Evolutionary conservation across 1,140 invertebrate species (phyloP), one percentile per base, ranked within the genome.

Genomic region (Cydia splendana): DNA sequence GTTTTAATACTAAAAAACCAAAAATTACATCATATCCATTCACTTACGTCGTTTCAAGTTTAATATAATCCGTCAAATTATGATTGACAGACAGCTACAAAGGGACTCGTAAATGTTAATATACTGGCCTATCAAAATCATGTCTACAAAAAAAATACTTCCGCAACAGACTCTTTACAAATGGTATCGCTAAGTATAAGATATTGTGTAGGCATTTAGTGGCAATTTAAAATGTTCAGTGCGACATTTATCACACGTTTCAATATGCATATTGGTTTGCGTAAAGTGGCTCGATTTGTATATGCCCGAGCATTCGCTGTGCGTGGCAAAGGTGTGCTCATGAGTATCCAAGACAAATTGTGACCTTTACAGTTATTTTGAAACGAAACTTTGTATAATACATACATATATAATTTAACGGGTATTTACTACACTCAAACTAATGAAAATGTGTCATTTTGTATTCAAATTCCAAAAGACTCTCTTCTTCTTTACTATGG

Each of bases 231-330:
- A 62, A 62, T 62, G 57, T 62, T 62, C 20, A 62, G 57, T 62
- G 57, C 57, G 57, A 62, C 57, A 24, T 62, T 62, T 62, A 24
- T 62, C 57, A 62, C 57, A n/a, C 67, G 67, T 38, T 71, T 18
- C 67, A 71, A 71, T 71, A 71, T 62, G 30, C 67, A 38, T 38
- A 71, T 71, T 71, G 67, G 15, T 71, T 71, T n/a, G 67, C 34
- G 30, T 42, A 38, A 71, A 71, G 67, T 71, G 67, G 30, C 30
- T 18, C 67, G 67, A 71, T 71, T 71, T 71, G 28, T 71, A n/a
- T 12, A 71, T 7, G 30, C 67, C 34, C n/a, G 15, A 4, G 2
- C 38, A 30, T 65, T 20, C 28, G 13, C 28, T 34, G 30, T 38
- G 12, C 28, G 7, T 10, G 15, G 67, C 67, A 38, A 71, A 30